Conservation (phyloP, 2,797 vertebrate species). For the Sorex maritimensis region DNA sequence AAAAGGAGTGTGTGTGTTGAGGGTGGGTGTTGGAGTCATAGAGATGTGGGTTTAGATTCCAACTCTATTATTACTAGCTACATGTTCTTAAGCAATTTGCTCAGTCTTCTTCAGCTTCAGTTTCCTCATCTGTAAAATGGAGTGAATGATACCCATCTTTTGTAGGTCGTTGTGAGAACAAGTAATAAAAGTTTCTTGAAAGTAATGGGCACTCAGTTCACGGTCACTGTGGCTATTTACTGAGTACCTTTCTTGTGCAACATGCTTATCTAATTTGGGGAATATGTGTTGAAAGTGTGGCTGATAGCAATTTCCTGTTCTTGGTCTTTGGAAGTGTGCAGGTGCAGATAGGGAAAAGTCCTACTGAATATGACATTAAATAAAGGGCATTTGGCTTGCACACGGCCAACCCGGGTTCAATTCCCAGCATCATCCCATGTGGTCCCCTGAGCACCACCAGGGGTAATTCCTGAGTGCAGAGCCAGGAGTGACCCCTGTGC, state of each 20-base stretch:
- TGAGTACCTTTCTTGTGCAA: not conserved
- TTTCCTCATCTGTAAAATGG: slow-evolving; percentile 43
- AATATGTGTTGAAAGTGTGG: not conserved
- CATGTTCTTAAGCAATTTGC: not conserved
- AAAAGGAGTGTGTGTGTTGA: not conserved
- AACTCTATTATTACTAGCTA: accelerated
- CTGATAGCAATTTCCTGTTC: too few species aligned
- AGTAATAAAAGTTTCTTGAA: not conserved
- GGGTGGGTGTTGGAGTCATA: not conserved
- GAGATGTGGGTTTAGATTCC: not conserved
- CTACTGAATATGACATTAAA: not conserved
- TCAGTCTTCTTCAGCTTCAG: slow-evolving; percentile 21
- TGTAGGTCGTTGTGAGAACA: slow-evolving; percentile 24
- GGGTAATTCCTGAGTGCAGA: too few species aligned
- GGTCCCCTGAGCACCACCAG: too few species aligned
- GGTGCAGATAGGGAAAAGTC: not conserved
- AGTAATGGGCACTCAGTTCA: not conserved
- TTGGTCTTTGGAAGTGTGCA: not conserved
- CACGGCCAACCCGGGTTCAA: too few species aligned
- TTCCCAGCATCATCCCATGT: too few species aligned
- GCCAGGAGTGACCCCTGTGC: too few species aligned
- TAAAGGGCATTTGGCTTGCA: not conserved
- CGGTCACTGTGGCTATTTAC: slow-evolving; percentile 13
- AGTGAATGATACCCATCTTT: not conserved
- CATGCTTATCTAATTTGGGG: slow-evolving; percentile 24